Evolutionary conservation across 2,888 invertebrate genomes (phyloP).

Genomic region (Gibbula magus): DNA sequence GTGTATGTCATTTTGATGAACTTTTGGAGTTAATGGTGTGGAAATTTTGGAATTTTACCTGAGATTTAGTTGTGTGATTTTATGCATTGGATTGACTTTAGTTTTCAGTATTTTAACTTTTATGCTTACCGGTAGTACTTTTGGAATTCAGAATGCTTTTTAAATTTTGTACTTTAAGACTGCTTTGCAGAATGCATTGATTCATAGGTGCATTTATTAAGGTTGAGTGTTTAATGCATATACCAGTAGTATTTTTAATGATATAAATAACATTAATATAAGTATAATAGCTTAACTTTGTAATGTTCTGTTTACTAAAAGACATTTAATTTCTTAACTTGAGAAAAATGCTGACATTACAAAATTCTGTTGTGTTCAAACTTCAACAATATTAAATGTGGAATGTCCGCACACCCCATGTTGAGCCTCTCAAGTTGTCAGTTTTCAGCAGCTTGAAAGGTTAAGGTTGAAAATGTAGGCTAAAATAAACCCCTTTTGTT

Average conservation of each 20-base stretch:
- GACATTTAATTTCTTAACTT: neutral
- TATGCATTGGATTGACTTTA: neutral
- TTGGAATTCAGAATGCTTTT: neutral
- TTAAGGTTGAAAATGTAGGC: conserved; percentile 8
- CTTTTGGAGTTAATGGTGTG: too few relatives aligned
- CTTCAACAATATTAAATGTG: too few relatives aligned
- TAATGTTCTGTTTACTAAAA: neutral
- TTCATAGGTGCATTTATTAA: neutral
- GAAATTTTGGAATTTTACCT: too few relatives aligned
- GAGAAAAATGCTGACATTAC: too few relatives aligned
- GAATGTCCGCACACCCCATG: too few relatives aligned
- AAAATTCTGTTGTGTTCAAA: too few relatives aligned
- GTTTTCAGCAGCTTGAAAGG: neutral
- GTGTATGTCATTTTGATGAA: too few relatives aligned
- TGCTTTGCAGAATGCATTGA: neutral
- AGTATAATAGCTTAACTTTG: neutral
- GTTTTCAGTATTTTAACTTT: neutral
- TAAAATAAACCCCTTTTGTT: conserved; percentile 17
- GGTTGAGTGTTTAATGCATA: neutral
- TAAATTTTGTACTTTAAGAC: neutral
- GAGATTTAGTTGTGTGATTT: neutral
- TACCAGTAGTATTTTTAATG: neutral
- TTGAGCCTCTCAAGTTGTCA: neutral
- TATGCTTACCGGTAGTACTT: neutral
- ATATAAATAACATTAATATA: too few relatives aligned